phyloP scores from a whole-genome alignment of 2,797 vertebrate genomes.

The Choloepus didactylus region DNA sequence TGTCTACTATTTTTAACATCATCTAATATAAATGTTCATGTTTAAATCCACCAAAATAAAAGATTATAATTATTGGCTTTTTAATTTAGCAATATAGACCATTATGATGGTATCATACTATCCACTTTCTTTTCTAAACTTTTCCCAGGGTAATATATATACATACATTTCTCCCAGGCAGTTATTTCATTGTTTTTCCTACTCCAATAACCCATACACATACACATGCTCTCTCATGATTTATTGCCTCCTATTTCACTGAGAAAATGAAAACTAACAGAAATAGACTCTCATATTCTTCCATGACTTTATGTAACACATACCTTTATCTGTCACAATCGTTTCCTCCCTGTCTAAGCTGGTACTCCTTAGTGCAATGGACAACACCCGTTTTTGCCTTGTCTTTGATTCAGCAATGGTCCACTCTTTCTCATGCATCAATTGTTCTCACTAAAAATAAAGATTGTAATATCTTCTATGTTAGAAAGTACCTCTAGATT shows the following conservation, averaged over 20 bases:
- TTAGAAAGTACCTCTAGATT: background rate
- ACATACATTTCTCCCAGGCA: background rate
- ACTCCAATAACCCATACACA: background rate
- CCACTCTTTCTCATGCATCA: background rate
- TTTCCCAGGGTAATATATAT: background rate
- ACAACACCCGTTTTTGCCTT: background rate
- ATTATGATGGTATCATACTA: background rate
- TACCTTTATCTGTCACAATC: background rate
- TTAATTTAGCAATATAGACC: background rate
- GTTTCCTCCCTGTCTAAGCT: background rate
- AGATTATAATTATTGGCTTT: background rate
- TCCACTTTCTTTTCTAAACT: background rate
- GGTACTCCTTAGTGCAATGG: background rate
- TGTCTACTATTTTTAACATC: background rate
- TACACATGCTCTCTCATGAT: background rate
- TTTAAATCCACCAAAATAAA: background rate
- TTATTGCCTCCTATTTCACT: background rate
- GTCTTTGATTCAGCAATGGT: background rate
- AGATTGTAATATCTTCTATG: background rate
- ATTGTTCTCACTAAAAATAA: background rate
- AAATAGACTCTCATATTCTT: background rate
- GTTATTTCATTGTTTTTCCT: background rate
- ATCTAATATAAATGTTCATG: background rate
- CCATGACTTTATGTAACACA: background rate
- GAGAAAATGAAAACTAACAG: background rate